A percentile compares a stretch with the other conserved stretches of the same genome.
Conservation (phyloP, 2,888 invertebrate species). For the Prionchulus punctatus region DNA sequence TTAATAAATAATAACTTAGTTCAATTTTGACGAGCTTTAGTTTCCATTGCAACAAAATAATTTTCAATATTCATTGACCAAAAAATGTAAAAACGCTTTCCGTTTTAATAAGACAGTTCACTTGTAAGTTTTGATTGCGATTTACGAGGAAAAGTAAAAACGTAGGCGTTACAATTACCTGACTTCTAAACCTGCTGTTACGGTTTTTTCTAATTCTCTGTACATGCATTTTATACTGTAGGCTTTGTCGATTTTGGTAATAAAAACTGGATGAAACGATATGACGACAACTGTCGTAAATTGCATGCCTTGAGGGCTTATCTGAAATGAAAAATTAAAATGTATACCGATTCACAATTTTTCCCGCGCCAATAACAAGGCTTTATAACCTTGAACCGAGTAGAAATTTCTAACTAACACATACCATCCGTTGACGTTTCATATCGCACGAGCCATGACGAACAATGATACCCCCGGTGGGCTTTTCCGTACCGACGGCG, state of each 20-base stretch:
- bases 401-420: background rate
- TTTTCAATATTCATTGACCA: no score
- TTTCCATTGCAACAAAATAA: no score
- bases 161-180: no score
- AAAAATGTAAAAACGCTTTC: no score
- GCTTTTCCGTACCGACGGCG: slow-evolving; percentile 9
- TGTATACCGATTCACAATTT: no score
- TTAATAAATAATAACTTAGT: no score
- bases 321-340: slow-evolving; percentile 9
- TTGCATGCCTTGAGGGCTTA: slow-evolving; percentile 27
- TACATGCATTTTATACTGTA: slow-evolving; percentile 32
- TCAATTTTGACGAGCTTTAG: no score
- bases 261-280: slow-evolving; percentile 25
- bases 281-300: slow-evolving; percentile 30
- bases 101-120: no score
- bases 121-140: no score
- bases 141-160: no score
- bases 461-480: slow-evolving; percentile 23
- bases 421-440: slow-evolving; percentile 28
- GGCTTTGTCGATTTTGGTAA: slow-evolving; percentile 29
- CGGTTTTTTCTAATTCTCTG: slow-evolving; percentile 22
- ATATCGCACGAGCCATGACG: slow-evolving; percentile 30
- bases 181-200: slow-evolving; percentile 24
- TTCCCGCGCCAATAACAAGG: background rate
- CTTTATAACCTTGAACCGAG: no score